phyloP scores from a whole-genome alignment of 2,113 vertebrate genomes.

The Aegithalos caudatus region DNA sequence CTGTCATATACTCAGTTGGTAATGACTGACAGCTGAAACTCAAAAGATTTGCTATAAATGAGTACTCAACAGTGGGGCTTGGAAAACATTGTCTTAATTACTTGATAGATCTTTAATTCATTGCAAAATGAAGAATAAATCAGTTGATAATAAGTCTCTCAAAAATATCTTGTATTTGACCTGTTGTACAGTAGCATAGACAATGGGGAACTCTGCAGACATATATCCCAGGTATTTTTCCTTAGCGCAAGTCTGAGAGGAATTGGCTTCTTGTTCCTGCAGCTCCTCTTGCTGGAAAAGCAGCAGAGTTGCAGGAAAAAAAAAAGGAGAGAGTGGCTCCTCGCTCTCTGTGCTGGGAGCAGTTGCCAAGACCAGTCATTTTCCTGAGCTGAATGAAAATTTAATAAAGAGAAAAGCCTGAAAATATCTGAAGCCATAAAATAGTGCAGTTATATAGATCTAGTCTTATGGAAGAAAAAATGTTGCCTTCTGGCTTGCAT shows the following conservation, averaged over 20 bases:
- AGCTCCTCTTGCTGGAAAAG: constrained; percentile 52
- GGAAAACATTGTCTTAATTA: not conserved
- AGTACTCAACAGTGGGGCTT: not conserved
- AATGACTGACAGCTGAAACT: not conserved
- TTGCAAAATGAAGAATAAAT: not conserved
- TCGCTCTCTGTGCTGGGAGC: not conserved
- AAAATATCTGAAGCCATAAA: not conserved
- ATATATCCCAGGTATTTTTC: not conserved
- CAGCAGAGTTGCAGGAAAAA: not conserved
- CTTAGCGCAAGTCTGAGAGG: not conserved
- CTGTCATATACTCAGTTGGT: not conserved
- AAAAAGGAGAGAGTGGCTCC: not conserved
- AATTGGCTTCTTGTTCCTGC: constrained; percentile 13
- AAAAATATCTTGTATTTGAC: not conserved
- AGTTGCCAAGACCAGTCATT: not conserved
- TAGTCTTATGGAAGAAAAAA: not conserved
- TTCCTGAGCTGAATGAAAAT: not conserved
- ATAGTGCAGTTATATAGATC: not conserved
- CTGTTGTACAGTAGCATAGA: not conserved
- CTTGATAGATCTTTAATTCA: not conserved
- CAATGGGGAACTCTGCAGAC: not conserved
- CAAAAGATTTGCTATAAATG: not conserved
- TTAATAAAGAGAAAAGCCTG: not conserved
- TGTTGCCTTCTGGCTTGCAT: not conserved
- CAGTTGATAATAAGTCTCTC: not conserved